These are phyloP conservation scores for Grammomys surdaster DNA, from an alignment of 2,113 vertebrate genomes.

Conservation along the genomic window DNA sequence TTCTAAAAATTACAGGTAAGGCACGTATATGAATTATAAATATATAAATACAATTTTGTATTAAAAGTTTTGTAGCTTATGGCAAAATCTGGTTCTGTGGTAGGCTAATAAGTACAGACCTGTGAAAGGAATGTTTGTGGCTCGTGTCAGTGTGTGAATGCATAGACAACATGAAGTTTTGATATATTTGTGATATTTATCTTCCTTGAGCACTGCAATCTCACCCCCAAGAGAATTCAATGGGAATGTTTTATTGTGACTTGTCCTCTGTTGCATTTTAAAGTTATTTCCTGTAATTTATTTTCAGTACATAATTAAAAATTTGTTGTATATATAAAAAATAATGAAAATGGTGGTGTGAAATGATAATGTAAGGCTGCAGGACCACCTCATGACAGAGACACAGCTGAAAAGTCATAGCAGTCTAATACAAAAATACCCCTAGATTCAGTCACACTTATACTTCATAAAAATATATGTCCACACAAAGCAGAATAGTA, in stretches of 20 bases:
- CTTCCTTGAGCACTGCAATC: slow-evolving; percentile 90
- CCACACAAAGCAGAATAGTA: too few species aligned
- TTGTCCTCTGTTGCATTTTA: slow-evolving; percentile 94
- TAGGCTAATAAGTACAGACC: slow-evolving; percentile 89
- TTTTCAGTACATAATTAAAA: slow-evolving; percentile 98
- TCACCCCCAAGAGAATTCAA: slow-evolving; percentile 88
- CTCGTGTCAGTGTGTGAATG: slow-evolving; percentile 94
- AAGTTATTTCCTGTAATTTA: slow-evolving; percentile 98
- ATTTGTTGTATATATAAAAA: slow-evolving; percentile 91
- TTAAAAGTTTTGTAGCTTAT: slow-evolving; percentile 96
- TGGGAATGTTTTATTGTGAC: slow-evolving; percentile 93
- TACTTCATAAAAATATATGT: too few species aligned
- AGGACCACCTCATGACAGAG: too few species aligned
- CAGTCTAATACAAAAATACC: too few species aligned
- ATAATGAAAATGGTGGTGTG: too few species aligned
- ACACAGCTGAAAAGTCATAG: too few species aligned
- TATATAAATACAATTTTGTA: slow-evolving; percentile 97
- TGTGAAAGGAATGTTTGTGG: slow-evolving; percentile 94
- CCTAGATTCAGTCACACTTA: too few species aligned
- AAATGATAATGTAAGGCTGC: too few species aligned
- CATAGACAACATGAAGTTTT: slow-evolving; percentile 89
- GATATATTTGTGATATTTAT: slow-evolving; percentile 95
- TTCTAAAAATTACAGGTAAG: slow-evolving; percentile 91
- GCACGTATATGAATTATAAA: slow-evolving; percentile 97
- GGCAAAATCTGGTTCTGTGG: slow-evolving; percentile 91